Base-by-base conservation (phyloP, 2,797 vertebrate genomes). In the Pantherophis alleghaniensis region DNA sequence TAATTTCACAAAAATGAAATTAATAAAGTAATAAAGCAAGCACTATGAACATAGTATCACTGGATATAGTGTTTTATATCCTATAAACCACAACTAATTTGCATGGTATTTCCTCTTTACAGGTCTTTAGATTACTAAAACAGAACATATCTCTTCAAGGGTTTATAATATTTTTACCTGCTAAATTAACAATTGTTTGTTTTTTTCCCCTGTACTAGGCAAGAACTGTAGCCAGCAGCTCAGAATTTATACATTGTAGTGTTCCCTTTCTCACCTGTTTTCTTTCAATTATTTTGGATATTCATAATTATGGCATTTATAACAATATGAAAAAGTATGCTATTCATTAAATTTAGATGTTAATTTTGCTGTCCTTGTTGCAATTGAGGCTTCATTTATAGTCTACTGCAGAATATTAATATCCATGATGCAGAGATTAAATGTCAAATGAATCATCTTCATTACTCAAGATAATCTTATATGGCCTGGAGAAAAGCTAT, bases 401-500 rank as follows among this genome's bases (percentile, higher is more conserved):
- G 66, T 92, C 91, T 28, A 57, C 42, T 0, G n/a, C 90, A 61
- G 3, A 89, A 7, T 24, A 28, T 20, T 61, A 79, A 7, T 60
- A 0, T 91, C 53, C 90, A 89, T 86, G 14, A 13, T 87, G 86
- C 4, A 0, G 91, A 93, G 53, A 59, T 90, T 79, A 56, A n/a
- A 66, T 94, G 88, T 20, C 11, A 42, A 2, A 42, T 94, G 37
- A 92, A 92, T 0, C 86, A 57, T 93, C 63, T 94, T 91, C 87
- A 96, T 93, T 94, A 86, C 51, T 90, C 32, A 2, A 37, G 87
- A 79, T 96, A 86, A 92, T 95, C 96, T 95, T 91, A 95, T 91
- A 86, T 94, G 74, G 28, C 37, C 86, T 92, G 74, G 93, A 96
- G 93, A 57, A 69, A 92, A 69, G 42, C 42, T 42, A 42, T 42